Base-by-base conservation (phyloP, 2,797 vertebrate species). In the Microctenopoma stevenorrisi region DNA sequence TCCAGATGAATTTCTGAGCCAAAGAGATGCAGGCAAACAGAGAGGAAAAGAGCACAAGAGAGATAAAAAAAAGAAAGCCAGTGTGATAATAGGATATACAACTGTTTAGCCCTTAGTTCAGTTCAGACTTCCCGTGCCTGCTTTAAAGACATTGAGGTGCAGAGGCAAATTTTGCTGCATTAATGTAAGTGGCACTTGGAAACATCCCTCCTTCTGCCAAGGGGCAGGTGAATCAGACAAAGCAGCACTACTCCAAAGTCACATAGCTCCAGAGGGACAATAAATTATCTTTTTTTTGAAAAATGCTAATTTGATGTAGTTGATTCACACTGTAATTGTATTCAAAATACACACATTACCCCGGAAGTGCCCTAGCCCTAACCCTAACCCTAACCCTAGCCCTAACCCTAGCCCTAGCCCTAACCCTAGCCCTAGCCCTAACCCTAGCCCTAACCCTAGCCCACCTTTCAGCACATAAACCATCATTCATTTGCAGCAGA, bases 81-180 rank as follows among this genome's bases (percentile, higher is more conserved):
- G 85, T 89, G 75, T 35, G 67, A 85, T 89, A 73, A 89, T 66
- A 55, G 62, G 56, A 88, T 73, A 84, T 60, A 70, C 83, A 74
- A 75, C 69, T 55, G 74, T 83, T 88, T 70, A 79, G 78, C 85
- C 65, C 42, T 46, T n/a, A 72, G 81, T 83, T 77, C 57, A 28
- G 71, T 63, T 82, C 72, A 68, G 54, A 28, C 48, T 68, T 40
- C 28, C 37, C 30, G 48, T 30, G 14, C 40, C 63, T 59, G 18
- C 59, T 71, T 58, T 66, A 56, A 9, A 40, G 46, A 54, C 64
- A 53, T 13, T 26, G 35, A 68, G 66, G 50, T 72, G 50, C 61
- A 60, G 57, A 72, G 44, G 44, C 38, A 51, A 30, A 54, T 68
- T 83, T 76, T 78, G 43, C 69, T 52, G 65, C 48, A 52, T 74